Conservation (phyloP, 1,140 invertebrate genomes). For the Drosophila obscura region DNA sequence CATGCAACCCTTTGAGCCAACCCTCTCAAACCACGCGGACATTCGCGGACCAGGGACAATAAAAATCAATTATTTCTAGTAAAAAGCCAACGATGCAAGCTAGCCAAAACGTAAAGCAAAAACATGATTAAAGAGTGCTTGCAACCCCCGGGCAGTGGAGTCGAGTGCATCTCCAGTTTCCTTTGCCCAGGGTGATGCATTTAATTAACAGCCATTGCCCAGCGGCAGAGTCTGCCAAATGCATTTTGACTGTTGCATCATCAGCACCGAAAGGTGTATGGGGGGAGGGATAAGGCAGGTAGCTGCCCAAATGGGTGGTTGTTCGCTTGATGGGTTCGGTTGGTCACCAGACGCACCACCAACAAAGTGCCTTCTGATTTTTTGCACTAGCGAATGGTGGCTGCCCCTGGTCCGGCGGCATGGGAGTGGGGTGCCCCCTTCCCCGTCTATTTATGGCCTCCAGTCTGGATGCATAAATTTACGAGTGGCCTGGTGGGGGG, state of each 20-base stretch:
- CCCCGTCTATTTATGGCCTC: too few relatives aligned
- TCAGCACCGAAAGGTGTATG: neutral
- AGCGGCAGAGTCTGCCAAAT: slow-evolving; percentile 22
- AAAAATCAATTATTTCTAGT: slow-evolving; percentile 78
- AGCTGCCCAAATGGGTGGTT: too few relatives aligned
- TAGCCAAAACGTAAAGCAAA: slow-evolving; percentile 26
- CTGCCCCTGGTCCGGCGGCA: too few relatives aligned
- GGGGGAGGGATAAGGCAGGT: too few relatives aligned
- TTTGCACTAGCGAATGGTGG: too few relatives aligned
- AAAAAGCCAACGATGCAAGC: slow-evolving; percentile 33
- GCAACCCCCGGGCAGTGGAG: slow-evolving; percentile 40
- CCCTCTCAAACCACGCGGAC: slow-evolving; percentile 6
- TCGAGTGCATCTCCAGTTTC: neutral
- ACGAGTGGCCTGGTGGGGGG: slow-evolving; percentile 21
- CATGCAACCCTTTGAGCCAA: slow-evolving; percentile 49
- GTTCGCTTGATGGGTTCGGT: too few relatives aligned
- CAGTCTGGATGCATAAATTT: slow-evolving; percentile 66
- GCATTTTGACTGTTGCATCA: slow-evolving; percentile 53
- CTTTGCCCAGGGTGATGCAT: slow-evolving; percentile 55
- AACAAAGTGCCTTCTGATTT: slow-evolving; percentile 13
- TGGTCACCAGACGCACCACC: slow-evolving; percentile 20
- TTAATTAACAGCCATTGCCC: slow-evolving; percentile 57
- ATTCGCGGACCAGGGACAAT: slow-evolving; percentile 52
- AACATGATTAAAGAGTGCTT: slow-evolving; percentile 4
- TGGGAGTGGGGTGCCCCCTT: too few relatives aligned